Conservation (phyloP, 2,113 vertebrate genomes). For the Harpagus bidentatus region DNA sequence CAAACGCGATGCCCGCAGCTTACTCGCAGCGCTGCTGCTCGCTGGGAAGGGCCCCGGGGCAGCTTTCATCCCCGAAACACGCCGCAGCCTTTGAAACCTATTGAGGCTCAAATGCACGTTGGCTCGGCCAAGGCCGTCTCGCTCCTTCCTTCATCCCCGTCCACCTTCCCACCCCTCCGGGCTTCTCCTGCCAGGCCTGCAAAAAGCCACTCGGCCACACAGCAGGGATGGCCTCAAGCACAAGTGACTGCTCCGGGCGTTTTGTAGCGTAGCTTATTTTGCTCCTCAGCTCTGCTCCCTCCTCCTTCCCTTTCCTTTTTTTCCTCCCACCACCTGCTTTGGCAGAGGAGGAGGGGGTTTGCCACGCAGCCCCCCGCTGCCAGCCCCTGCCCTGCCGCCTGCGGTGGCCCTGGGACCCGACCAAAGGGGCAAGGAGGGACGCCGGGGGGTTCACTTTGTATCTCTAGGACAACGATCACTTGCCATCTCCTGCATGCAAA, state of each 20-base stretch:
- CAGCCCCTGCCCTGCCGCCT: neutral
- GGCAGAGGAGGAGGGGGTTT: neutral
- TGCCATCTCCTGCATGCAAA: neutral
- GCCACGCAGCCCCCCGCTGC: fast-evolving
- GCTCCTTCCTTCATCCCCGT: neutral
- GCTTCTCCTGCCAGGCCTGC: constrained; percentile 22
- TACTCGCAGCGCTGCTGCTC: neutral
- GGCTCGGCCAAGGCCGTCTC: fast-evolving
- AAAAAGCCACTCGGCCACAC: constrained; percentile 9
- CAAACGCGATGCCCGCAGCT: neutral
- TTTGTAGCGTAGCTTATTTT: neutral
- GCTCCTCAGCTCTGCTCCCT: neutral
- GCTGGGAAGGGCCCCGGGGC: constrained; percentile 46
- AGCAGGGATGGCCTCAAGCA: constrained; percentile 28
- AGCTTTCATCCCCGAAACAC: constrained; percentile 17
- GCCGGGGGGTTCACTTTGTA: fast-evolving
- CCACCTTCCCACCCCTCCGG: neutral
- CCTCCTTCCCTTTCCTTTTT: neutral
- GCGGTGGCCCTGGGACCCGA: neutral
- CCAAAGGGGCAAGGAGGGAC: neutral
- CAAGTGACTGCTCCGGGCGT: neutral
- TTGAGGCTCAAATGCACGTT: neutral
- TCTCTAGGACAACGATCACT: neutral
- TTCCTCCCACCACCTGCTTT: neutral
- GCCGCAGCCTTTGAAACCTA: neutral